phyloP scores from a whole-genome alignment of 2,113 vertebrate genomes.

The Gasterosteus aculeatus region DNA sequence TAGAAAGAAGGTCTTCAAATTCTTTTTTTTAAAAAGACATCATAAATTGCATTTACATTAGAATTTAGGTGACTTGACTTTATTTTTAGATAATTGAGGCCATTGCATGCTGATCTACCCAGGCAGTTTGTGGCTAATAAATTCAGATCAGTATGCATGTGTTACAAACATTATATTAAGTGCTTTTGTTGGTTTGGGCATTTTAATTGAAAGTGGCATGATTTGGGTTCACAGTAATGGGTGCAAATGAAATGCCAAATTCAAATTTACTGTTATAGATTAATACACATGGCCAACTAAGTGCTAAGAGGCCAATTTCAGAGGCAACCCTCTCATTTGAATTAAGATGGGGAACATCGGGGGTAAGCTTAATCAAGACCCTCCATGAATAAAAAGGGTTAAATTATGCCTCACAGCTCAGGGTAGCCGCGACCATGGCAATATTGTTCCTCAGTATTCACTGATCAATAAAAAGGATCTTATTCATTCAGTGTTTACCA shows the following conservation, averaged over 20 bases:
- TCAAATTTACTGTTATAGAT: constrained; percentile 34
- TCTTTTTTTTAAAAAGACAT: neutral
- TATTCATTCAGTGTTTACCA: constrained; percentile 77
- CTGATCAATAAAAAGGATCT: constrained; percentile 51
- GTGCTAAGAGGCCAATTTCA: constrained; percentile 47
- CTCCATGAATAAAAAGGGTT: constrained; percentile 50
- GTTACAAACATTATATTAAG: constrained; percentile 72
- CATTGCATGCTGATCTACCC: constrained; percentile 71
- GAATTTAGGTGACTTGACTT: constrained; percentile 69
- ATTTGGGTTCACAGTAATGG: constrained; percentile 65
- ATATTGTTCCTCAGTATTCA: constrained; percentile 55
- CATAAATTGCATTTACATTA: constrained; percentile 74
- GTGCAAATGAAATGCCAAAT: constrained; percentile 59
- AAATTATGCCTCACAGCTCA: constrained; percentile 66
- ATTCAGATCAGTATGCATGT: constrained; percentile 65
- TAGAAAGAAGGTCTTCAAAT: constrained; percentile 72
- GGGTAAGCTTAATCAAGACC: constrained; percentile 46
- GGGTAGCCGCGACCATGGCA: constrained; percentile 48
- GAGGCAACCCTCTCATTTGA: constrained; percentile 19
- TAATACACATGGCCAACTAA: constrained; percentile 33
- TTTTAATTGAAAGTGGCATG: constrained; percentile 58
- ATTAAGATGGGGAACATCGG: constrained; percentile 47
- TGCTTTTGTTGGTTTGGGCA: constrained; percentile 75
- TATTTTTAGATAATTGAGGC: constrained; percentile 68
- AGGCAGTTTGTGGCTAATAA: constrained; percentile 72